These are phyloP conservation scores for Stegana nigrithorax DNA, from an alignment of 2,888 invertebrate species.

Conservation along the genomic window DNA sequence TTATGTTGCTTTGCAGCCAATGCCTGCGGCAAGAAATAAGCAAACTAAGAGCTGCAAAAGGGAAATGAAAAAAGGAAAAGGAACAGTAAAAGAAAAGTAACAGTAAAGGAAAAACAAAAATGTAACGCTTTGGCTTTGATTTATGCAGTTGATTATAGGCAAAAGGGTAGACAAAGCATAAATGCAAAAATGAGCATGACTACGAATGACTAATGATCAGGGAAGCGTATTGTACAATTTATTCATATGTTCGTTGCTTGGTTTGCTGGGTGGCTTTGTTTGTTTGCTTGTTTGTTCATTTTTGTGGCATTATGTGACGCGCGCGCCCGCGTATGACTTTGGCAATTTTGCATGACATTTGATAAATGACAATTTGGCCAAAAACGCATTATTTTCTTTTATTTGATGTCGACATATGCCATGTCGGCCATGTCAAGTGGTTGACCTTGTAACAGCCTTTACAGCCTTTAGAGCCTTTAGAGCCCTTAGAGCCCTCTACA, in stretches of 20 bases:
- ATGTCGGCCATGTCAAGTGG: slow-evolving; percentile 8
- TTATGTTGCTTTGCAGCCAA: slow-evolving; percentile 1
- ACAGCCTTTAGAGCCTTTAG: too few species aligned
- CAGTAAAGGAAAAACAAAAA: neutral
- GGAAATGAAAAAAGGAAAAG: too few species aligned
- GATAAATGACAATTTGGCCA: slow-evolving; percentile 9
- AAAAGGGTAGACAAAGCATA: slow-evolving; percentile 24
- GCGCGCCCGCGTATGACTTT: slow-evolving; percentile 4
- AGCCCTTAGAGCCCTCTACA: too few species aligned
- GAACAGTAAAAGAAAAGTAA: too few species aligned
- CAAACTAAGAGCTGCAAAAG: too few species aligned
- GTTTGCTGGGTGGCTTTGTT: neutral
- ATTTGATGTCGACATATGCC: neutral
- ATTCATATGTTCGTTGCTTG: slow-evolving; percentile 17
- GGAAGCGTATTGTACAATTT: neutral
- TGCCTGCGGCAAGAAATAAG: neutral
- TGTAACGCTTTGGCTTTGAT: slow-evolving; percentile 38
- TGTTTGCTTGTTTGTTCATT: slow-evolving; percentile 27
- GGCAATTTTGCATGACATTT: slow-evolving; percentile 15
- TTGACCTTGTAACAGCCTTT: neutral
- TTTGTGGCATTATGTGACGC: slow-evolving; percentile 35
- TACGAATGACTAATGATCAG: slow-evolving; percentile 52
- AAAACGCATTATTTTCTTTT: too few species aligned
- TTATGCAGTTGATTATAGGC: slow-evolving; percentile 55
- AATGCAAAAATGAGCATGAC: slow-evolving; percentile 48